A percentile compares a stretch with the other conserved stretches of the same genome.
phyloP scores from a whole-genome alignment of 2,797 vertebrate genomes.

The Halcyon leucocephala region DNA sequence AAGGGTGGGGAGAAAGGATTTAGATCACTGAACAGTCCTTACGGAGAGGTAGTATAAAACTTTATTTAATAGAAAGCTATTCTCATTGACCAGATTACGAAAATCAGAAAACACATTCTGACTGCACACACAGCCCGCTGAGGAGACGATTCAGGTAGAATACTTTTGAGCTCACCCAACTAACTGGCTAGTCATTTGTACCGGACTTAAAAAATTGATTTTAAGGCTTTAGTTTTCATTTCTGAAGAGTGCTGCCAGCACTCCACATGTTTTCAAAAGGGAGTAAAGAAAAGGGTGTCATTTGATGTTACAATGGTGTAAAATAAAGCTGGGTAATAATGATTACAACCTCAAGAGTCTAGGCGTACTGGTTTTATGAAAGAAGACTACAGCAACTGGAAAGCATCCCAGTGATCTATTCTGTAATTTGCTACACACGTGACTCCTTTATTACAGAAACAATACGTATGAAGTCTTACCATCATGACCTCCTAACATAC shows the following conservation, averaged over 20 bases:
- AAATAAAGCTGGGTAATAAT: background rate
- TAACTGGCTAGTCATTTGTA: background rate
- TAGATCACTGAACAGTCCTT: background rate
- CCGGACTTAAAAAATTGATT: background rate
- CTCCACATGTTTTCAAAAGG: background rate
- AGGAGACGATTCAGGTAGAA: background rate
- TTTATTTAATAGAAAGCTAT: background rate
- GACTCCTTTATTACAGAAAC: background rate
- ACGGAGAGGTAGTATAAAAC: background rate
- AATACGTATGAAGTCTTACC: conserved; percentile 54
- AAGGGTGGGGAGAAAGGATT: background rate
- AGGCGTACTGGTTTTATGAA: background rate
- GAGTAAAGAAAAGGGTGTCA: background rate
- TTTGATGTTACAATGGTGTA: background rate
- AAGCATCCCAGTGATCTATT: background rate
- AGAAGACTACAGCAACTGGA: background rate
- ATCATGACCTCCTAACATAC: conserved; percentile 85
- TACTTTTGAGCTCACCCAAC: background rate
- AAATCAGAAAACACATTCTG: background rate
- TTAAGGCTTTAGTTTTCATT: background rate
- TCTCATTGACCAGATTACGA: background rate
- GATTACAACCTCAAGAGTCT: background rate
- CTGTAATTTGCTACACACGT: background rate
- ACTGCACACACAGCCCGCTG: background rate
- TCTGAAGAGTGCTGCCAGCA: background rate